These are phyloP conservation scores for Brachionus koreanus DNA, from an alignment of 1,140 invertebrate genomes.

Conservation along the genomic window DNA sequence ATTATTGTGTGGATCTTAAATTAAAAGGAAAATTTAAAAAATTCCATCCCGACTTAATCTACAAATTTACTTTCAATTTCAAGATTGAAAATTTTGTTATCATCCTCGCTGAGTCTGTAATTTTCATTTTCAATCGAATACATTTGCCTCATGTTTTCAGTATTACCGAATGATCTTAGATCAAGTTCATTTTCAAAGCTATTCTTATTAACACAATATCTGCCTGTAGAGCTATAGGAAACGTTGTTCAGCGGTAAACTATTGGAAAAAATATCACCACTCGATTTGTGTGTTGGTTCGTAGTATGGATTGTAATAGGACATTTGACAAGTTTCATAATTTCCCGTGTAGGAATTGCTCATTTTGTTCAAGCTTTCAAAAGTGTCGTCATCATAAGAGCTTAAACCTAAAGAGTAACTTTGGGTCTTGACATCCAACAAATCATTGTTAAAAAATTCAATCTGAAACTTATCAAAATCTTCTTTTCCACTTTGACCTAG, in stretches of 20 bases:
- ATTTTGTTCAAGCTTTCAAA: constrained; percentile 4
- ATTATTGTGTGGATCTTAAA: not conserved
- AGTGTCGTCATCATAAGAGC: not conserved
- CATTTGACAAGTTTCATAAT: not conserved
- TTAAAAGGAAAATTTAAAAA: not conserved
- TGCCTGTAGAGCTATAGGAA: not conserved
- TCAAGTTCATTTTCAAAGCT: not conserved
- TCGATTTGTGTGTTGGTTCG: not conserved
- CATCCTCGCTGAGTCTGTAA: not conserved
- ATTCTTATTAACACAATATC: not conserved
- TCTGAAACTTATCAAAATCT: constrained; percentile 1
- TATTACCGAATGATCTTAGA: not conserved
- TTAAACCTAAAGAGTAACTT: not conserved
- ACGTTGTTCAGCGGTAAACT: not conserved
- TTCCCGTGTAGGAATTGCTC: constrained; percentile 4
- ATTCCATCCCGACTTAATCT: not conserved
- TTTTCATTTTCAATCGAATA: not conserved
- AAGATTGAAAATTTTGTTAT: constrained; percentile 32
- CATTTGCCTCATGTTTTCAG: not conserved
- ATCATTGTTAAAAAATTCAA: constrained; percentile 16
- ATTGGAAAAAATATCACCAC: not conserved
- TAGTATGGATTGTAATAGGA: not conserved
- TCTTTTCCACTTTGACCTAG: not conserved
- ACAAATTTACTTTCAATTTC: constrained; percentile 21
- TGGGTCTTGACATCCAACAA: not conserved